phyloP scores from a whole-genome alignment of 2,797 vertebrate genomes.

The Neosilurus hyrtlii region DNA sequence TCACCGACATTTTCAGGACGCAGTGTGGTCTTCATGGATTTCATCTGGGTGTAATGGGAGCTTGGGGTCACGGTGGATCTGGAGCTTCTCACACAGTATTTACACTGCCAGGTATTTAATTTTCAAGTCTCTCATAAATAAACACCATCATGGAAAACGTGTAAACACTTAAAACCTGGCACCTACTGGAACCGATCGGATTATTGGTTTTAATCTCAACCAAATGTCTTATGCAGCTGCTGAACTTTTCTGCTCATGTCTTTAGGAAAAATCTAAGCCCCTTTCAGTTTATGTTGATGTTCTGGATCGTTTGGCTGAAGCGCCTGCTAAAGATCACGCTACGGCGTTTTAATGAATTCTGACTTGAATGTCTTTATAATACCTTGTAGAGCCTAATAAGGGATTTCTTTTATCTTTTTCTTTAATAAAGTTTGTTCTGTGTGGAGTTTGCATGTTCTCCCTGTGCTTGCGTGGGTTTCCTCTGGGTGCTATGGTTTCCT shows the following conservation, averaged over 20 bases:
- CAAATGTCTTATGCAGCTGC: background rate
- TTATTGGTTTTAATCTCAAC: background rate
- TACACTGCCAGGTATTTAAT: background rate
- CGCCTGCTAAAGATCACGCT: background rate
- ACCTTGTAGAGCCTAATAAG: background rate
- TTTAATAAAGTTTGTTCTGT: no score
- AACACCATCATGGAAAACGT: background rate
- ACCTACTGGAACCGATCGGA: background rate
- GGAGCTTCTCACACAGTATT: background rate
- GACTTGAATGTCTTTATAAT: background rate
- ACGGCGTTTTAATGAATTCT: background rate
- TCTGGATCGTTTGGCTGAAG: background rate
- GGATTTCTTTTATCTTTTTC: background rate
- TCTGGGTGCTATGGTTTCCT: no score
- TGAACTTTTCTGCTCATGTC: background rate
- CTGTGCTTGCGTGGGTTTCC: background rate
- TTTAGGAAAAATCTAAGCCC: background rate
- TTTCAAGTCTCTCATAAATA: background rate
- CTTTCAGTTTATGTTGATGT: background rate
- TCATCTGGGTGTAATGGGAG: no score
- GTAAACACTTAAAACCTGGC: background rate
- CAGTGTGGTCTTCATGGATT: no score
- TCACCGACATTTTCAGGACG: no score
- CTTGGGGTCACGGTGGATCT: no score
- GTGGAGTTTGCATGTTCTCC: no score